Conservation (phyloP, 1,140 invertebrate genomes). For the Cataglyphis hispanica region DNA sequence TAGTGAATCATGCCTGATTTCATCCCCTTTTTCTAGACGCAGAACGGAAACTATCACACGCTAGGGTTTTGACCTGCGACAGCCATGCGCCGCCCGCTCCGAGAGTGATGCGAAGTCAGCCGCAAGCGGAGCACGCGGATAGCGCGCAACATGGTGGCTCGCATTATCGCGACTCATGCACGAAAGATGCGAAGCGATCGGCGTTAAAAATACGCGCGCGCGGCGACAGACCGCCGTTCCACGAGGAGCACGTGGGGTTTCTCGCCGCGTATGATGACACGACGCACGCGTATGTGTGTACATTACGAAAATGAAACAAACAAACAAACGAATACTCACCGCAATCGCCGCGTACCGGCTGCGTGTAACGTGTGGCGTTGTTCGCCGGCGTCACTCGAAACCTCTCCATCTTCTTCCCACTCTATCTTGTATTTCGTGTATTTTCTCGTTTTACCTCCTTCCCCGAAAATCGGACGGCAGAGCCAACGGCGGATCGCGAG, state of each 20-base stretch:
- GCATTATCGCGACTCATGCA: not conserved
- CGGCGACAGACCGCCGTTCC: not conserved
- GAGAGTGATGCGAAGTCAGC: slow-evolving; percentile 25
- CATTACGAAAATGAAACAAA: not conserved
- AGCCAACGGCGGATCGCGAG: not conserved
- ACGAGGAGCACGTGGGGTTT: slow-evolving; percentile 29
- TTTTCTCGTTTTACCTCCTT: not conserved
- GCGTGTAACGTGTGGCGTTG: slow-evolving; percentile 65
- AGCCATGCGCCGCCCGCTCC: slow-evolving; percentile 28
- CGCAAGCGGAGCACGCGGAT: not conserved
- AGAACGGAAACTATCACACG: not conserved
- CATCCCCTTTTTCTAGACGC: too few relatives aligned
- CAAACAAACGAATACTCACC: slow-evolving; percentile 68
- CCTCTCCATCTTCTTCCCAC: slow-evolving; percentile 69
- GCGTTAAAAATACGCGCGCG: not conserved
- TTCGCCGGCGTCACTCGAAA: slow-evolving; percentile 78
- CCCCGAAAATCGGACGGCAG: not conserved
- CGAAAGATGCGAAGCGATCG: too few relatives aligned
- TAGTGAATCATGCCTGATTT: not conserved
- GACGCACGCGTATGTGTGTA: not conserved
- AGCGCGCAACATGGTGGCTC: slow-evolving; percentile 47
- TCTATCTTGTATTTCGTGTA: too few relatives aligned
- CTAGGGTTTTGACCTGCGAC: slow-evolving; percentile 31
- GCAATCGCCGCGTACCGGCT: slow-evolving; percentile 68
- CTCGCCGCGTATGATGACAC: not conserved